A percentile compares a stretch with the other conserved stretches of the same genome.
Evolutionary conservation across 2,888 invertebrate species (phyloP).

Genomic region (Eumacrocentrus americanus): DNA sequence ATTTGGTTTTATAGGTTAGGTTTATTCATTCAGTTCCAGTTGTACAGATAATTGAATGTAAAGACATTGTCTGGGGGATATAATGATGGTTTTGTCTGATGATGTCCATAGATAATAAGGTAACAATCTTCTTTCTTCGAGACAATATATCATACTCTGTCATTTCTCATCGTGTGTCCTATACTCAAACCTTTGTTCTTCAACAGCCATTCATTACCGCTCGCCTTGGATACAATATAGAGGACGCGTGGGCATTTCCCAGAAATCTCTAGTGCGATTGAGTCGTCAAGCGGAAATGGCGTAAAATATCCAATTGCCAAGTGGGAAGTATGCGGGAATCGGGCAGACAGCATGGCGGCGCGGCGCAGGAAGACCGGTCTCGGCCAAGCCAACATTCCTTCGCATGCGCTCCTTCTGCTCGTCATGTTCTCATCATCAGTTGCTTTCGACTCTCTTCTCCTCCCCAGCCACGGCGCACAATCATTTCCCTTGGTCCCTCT

Average conservation of each 20-base stretch:
- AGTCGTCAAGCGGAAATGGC: conserved; percentile 55
- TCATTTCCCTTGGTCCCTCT: no score
- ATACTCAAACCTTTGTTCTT: not conserved
- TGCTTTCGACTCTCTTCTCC: no score
- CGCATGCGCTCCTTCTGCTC: no score
- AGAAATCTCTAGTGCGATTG: conserved; percentile 50
- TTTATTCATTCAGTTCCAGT: no score
- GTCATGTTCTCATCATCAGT: no score
- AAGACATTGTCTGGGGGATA: no score
- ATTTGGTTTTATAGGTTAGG: no score
- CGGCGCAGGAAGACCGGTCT: conserved; percentile 37
- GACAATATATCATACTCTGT: no score
- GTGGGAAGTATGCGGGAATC: conserved; percentile 43
- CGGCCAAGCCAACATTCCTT: conserved; percentile 5
- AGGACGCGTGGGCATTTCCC: conserved; percentile 48
- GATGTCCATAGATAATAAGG: not conserved
- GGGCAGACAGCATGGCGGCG: conserved; percentile 55
- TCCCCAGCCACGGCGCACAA: no score
- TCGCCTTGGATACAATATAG: not conserved
- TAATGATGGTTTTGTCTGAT: no score
- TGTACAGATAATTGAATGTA: no score
- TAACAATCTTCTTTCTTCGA: conserved; percentile 15
- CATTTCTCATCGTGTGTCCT: not conserved
- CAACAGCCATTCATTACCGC: conserved; percentile 6
- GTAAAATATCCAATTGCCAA: conserved; percentile 43